Conservation (phyloP, 2,888 invertebrate species). For the Yponomeuta sedellus region DNA sequence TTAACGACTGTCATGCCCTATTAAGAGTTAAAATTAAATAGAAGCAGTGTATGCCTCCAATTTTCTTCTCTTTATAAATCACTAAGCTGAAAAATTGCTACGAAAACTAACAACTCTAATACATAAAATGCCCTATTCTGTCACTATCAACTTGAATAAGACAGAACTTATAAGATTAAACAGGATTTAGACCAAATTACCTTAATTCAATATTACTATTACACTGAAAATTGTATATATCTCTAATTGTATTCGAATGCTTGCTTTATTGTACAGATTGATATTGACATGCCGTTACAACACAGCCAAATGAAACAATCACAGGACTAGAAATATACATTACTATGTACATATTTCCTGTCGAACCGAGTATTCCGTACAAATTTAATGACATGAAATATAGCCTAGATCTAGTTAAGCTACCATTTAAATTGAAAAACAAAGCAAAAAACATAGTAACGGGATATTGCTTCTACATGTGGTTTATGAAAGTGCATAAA, state of each 20-base stretch:
- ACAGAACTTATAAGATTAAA: neutral
- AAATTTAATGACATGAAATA: neutral
- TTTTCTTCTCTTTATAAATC: too few relatives aligned
- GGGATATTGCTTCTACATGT: neutral
- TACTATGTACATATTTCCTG: neutral
- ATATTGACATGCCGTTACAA: conserved; percentile 25
- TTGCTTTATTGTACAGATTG: conserved; percentile 27
- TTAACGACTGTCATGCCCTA: too few relatives aligned
- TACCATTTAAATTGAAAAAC: too few relatives aligned
- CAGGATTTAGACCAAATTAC: conserved; percentile 17
- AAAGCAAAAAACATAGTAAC: neutral
- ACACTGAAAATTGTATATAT: conserved; percentile 13
- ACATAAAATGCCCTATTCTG: too few relatives aligned
- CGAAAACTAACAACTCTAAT: too few relatives aligned
- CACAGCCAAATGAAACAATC: conserved; percentile 19
- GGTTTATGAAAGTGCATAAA: neutral
- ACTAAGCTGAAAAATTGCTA: too few relatives aligned
- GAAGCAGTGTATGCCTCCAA: too few relatives aligned
- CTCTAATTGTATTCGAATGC: conserved; percentile 20
- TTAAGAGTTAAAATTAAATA: too few relatives aligned
- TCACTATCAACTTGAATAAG: too few relatives aligned
- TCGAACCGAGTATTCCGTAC: neutral
- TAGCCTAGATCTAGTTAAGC: neutral
- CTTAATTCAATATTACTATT: neutral
- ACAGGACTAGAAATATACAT: conserved; percentile 27